Percentiles rank a stretch among this genome's conserved stretches.
Conservation (phyloP, 1,140 invertebrate genomes). For the Tetranychus cinnabarinus region DNA sequence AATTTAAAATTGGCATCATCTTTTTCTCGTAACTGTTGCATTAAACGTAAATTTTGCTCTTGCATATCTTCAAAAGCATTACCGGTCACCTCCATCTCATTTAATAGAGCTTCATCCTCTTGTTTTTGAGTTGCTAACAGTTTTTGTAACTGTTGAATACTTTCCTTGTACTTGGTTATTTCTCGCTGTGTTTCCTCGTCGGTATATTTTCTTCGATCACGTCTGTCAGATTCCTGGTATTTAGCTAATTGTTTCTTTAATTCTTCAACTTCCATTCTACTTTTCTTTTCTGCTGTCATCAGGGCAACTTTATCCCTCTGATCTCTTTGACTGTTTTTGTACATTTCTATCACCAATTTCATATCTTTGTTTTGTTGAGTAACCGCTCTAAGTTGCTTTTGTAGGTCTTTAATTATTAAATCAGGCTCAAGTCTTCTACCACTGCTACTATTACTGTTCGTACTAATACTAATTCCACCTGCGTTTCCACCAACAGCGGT, state of each 20-base stretch:
- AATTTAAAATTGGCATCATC: slow-evolving; percentile 98
- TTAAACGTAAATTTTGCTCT: slow-evolving; percentile 84
- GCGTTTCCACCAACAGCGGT: too few relatives aligned
- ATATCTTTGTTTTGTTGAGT: slow-evolving; percentile 32
- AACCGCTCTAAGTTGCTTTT: slow-evolving; percentile 80
- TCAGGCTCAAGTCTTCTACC: not conserved
- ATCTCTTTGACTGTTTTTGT: slow-evolving; percentile 86
- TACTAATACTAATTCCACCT: not conserved
- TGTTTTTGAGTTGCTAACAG: slow-evolving; percentile 45
- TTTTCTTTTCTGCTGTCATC: slow-evolving; percentile 82
- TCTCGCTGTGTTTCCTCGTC: slow-evolving; percentile 84
- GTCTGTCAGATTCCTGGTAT: slow-evolving; percentile 34
- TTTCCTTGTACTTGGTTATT: slow-evolving; percentile 82
- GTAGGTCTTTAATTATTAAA: slow-evolving; percentile 49
- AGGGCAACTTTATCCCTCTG: slow-evolving; percentile 37
- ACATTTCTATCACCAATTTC: slow-evolving; percentile 85
- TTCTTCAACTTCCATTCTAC: slow-evolving; percentile 66
- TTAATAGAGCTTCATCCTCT: slow-evolving; percentile 88
- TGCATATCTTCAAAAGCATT: slow-evolving; percentile 99
- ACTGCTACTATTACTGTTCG: not conserved
- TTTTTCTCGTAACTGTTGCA: slow-evolving; percentile 87
- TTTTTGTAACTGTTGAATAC: slow-evolving; percentile 30
- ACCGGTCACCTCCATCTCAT: slow-evolving; percentile 97
- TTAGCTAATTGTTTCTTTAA: slow-evolving; percentile 28
- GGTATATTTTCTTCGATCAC: slow-evolving; percentile 69